A percentile compares a stretch with the other conserved stretches of the same genome.
Conservation (phyloP, 2,888 invertebrate species). For the Caenorhabditis sp. region DNA sequence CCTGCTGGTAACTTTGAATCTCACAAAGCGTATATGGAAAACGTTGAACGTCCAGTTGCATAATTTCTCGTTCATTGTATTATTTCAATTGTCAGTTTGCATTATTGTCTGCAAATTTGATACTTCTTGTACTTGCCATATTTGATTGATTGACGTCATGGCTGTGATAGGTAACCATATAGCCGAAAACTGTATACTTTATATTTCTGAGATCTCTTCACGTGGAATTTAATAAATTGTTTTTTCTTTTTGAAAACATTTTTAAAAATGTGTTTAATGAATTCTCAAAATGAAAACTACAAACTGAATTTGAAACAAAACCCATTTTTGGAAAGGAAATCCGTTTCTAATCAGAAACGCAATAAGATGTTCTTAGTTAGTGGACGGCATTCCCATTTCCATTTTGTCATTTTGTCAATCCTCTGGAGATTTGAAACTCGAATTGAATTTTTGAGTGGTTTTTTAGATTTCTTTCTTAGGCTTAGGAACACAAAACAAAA, state of each 20-base stretch:
- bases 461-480: too few species aligned
- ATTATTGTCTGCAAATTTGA: too few species aligned
- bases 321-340: too few species aligned
- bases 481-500: too few species aligned
- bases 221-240: slow-evolving; percentile 5
- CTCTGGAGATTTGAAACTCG: neutral
- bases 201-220: neutral
- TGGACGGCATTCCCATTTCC: too few species aligned
- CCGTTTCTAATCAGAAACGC: neutral
- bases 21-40: slow-evolving; percentile 65
- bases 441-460: neutral
- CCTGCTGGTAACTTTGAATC: slow-evolving; percentile 77
- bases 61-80: slow-evolving; percentile 10
- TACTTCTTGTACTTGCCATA: slow-evolving; percentile 31
- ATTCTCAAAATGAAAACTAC: too few species aligned
- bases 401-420: too few species aligned
- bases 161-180: neutral
- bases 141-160: slow-evolving; percentile 36
- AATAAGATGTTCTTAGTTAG: neutral
- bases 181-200: slow-evolving; percentile 41
- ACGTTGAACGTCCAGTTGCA: slow-evolving; percentile 64
- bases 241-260: neutral
- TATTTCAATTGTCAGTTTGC: too few species aligned
- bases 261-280: neutral
- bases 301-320: too few species aligned